Evolutionary conservation across 2,888 invertebrate genomes (phyloP).

Genomic region (Boloria selene): DNA sequence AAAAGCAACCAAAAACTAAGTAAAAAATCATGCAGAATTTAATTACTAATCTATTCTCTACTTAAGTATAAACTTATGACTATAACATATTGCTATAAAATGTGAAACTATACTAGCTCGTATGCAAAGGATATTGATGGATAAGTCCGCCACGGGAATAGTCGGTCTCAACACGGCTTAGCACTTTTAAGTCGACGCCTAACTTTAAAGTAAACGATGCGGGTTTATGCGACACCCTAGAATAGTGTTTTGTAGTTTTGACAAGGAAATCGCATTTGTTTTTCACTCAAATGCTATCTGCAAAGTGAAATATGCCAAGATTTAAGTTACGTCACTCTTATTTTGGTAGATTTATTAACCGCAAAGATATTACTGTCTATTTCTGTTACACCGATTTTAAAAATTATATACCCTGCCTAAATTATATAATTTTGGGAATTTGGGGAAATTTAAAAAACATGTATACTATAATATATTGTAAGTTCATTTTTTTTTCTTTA

Average conservation of each 20-base stretch:
- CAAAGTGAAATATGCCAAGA: slow-evolving; percentile 7
- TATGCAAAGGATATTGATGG: slow-evolving; percentile 83
- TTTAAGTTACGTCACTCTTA: slow-evolving; percentile 1
- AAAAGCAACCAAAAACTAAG: too few species aligned
- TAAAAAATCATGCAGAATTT: too few species aligned
- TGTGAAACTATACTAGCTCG: slow-evolving; percentile 45
- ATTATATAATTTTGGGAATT: too few species aligned
- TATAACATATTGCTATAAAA: slow-evolving; percentile 36
- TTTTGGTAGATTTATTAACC: background rate
- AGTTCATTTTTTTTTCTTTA: too few species aligned
- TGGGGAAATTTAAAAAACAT: too few species aligned
- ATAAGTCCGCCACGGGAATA: slow-evolving; percentile 77
- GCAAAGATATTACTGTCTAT: too few species aligned
- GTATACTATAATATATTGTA: too few species aligned
- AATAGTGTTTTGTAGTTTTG: slow-evolving; percentile 38
- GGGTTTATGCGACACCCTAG: slow-evolving; percentile 39
- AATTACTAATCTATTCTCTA: background rate
- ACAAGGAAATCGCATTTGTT: slow-evolving; percentile 40
- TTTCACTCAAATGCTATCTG: slow-evolving; percentile 21
- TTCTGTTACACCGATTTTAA: too few species aligned
- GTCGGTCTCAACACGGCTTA: slow-evolving; percentile 77
- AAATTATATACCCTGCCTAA: too few species aligned
- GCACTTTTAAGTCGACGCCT: slow-evolving; percentile 73
- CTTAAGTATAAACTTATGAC: background rate
- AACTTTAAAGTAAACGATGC: slow-evolving; percentile 60